A percentile compares a stretch with the other conserved stretches of the same genome.
These are phyloP conservation scores for Glossophaga mutica DNA, from an alignment of 2,797 vertebrate species.

Conservation along the genomic window DNA sequence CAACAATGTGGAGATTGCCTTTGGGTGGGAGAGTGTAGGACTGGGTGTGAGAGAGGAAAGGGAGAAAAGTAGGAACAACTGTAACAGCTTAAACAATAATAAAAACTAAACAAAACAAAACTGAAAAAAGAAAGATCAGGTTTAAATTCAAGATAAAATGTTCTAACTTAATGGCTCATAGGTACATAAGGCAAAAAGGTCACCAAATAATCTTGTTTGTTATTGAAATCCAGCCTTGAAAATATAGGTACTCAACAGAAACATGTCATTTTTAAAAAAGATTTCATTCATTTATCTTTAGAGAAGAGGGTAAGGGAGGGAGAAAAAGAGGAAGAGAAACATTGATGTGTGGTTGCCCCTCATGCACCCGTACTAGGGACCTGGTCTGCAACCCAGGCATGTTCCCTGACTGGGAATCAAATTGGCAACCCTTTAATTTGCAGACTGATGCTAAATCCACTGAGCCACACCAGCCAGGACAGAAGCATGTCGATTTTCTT, in stretches of 20 bases:
- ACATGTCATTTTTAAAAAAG: background rate
- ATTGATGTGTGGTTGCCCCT: too few relatives aligned
- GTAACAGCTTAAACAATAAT: background rate
- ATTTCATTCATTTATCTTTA: too few relatives aligned
- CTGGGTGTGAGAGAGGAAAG: background rate
- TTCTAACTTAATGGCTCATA: background rate
- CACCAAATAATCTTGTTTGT: background rate
- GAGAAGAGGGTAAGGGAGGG: too few relatives aligned
- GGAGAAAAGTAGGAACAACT: background rate
- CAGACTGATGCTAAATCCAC: too few relatives aligned
- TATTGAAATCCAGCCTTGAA: background rate
- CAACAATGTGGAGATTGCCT: background rate
- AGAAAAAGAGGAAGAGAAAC: too few relatives aligned
- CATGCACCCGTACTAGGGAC: too few relatives aligned
- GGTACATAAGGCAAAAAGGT: background rate
- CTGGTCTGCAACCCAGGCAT: too few relatives aligned
- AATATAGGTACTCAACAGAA: background rate
- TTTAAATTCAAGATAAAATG: constrained; percentile 21
- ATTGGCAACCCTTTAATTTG: too few relatives aligned
- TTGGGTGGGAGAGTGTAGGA: background rate
- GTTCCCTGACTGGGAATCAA: too few relatives aligned
- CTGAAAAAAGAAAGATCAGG: background rate
- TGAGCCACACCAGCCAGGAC: too few relatives aligned
- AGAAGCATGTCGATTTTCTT: background rate
- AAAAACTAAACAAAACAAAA: background rate